Conservation (phyloP, 2,797 vertebrate genomes). For the Melanotaenia pygmaea region DNA sequence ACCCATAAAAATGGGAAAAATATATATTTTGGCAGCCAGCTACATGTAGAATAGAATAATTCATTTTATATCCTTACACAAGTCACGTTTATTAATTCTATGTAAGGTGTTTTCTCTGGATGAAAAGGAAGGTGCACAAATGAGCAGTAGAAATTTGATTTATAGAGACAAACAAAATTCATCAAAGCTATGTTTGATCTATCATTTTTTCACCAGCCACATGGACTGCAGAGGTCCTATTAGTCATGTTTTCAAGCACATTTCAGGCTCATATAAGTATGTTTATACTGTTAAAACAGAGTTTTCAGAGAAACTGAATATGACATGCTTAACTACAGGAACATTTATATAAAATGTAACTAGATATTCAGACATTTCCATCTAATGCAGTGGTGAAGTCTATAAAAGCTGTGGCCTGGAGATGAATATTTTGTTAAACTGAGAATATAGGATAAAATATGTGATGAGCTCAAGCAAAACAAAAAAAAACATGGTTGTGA, state of each 20-base stretch:
- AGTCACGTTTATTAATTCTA: background rate
- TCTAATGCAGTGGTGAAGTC: slow-evolving; percentile 7
- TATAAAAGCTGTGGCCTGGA: background rate
- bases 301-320: slow-evolving; percentile 1
- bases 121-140: background rate
- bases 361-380: background rate
- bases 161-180: background rate
- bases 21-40: too few species aligned
- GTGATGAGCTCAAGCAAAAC: slow-evolving; percentile 1
- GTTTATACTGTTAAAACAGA: slow-evolving; percentile 20
- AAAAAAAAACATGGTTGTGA: background rate
- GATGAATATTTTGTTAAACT: background rate
- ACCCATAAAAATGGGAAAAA: slow-evolving; percentile 2
- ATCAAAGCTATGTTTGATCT: background rate
- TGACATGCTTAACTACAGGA: background rate
- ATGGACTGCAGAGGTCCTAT: background rate
- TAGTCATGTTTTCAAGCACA: slow-evolving; percentile 20
- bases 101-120: slow-evolving; percentile 8
- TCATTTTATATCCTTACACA: background rate
- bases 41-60: background rate
- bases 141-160: background rate
- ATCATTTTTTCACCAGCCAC: background rate
- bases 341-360: slow-evolving; percentile 18
- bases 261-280: slow-evolving; percentile 17
- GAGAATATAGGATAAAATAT: background rate